phyloP scores from a whole-genome alignment of 2,113 vertebrate species.

The Eupsittula cactorum region DNA sequence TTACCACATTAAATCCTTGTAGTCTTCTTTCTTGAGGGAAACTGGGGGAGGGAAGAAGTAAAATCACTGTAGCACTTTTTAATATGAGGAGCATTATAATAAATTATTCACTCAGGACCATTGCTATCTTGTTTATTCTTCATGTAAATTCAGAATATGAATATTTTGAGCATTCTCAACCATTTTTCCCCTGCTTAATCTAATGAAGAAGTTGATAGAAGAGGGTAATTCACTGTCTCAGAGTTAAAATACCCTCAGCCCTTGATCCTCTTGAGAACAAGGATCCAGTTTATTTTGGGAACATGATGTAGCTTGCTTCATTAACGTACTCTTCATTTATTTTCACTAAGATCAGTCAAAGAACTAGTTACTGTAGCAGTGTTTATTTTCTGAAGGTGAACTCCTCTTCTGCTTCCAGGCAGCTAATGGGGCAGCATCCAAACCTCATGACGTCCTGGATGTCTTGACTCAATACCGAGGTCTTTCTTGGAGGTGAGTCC shows the following conservation, averaged over 20 bases:
- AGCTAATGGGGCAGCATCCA: conserved; percentile 76
- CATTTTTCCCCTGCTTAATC: not conserved
- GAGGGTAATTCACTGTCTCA: not conserved
- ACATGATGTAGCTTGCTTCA: not conserved
- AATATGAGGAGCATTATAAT: not conserved
- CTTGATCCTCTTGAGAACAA: not conserved
- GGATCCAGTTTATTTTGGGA: not conserved
- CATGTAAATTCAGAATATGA: not conserved
- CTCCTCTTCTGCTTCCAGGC: conserved; percentile 58
- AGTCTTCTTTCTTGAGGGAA: not conserved
- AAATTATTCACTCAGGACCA: not conserved
- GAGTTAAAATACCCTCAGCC: not conserved
- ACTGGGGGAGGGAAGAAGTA: not conserved
- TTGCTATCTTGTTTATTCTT: not conserved
- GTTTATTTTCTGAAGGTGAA: not conserved
- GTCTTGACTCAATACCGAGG: conserved; percentile 78
- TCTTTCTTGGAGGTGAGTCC: conserved; percentile 80
- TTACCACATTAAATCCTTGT: not conserved
- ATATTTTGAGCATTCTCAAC: not conserved
- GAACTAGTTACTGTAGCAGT: not conserved
- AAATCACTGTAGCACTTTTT: not conserved
- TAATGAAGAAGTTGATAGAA: not conserved
- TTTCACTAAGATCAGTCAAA: not conserved
- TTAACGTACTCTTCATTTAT: not conserved
- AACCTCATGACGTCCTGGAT: not conserved